Evolutionary conservation across 2,888 invertebrate species (phyloP), one percentile per base, ranked within the genome.

Genomic region (Spodoptera picta): DNA sequence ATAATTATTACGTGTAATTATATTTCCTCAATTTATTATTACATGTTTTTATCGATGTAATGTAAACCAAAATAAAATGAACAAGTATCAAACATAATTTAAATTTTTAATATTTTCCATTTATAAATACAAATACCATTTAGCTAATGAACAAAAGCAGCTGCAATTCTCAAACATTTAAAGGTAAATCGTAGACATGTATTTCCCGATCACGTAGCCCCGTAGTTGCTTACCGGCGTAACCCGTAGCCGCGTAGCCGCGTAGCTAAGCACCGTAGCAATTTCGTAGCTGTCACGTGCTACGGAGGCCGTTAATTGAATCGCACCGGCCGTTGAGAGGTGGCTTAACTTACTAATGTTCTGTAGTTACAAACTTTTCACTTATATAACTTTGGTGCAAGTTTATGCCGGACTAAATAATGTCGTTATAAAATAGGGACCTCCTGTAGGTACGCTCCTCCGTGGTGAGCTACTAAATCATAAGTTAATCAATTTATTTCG

Each of bases 301-400:
- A 85, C 86, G 87, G 67, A 89, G 88, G 89, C 81, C 86, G 85
- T 85, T 88, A 87, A 89, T 90, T 87, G 83, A 84, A 86, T 86
- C 82, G 77, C 77, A 78, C 78, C 83, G 80, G 79, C 66, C 83
- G 84, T 77, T 81, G 83, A 84, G 87, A 88, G 86, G 87, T 85
- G 81, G 79, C 83, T 72, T 73, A 79, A 75, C 80, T 79, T 80
- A 72, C 73, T 80, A 80, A 80, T 72, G 64, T 71, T 63, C 68
- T 69, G 70, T 78, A 77, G 69, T 73, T 69, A 73, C 65, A 79
- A 80, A 80, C 80, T 80, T 80, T 81, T 77, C 81, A 80, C 79
- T 80, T 80, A 79, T 73, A 81, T 77, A 72, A 80, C 66, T 72
- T 69, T 50, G 64, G 66, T 73, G 69, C 60, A 77, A 75, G 69